Percentiles rank a stretch among this genome's conserved stretches.
Evolutionary conservation across 2,888 invertebrate species (phyloP).

Genomic region (Gonocerus acuteangulatus): DNA sequence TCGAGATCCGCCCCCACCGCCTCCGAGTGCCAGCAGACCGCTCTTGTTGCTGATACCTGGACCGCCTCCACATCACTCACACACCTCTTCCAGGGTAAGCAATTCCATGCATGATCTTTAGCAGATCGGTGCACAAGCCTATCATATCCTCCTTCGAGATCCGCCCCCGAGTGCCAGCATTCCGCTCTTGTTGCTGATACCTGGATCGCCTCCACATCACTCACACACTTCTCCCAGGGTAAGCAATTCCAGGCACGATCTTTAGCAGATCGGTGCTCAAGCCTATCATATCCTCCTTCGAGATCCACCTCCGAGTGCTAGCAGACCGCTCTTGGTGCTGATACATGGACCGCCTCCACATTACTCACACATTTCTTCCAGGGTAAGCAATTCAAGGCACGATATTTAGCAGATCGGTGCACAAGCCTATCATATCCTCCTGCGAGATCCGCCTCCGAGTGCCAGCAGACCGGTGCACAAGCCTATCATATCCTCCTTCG

Average conservation of each 20-base stretch:
- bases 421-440: conserved; percentile 67
- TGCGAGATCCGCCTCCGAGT: conserved; percentile 47
- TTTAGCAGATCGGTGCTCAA: conserved; percentile 70
- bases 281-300: conserved; percentile 69
- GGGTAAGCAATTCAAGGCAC: too few relatives aligned
- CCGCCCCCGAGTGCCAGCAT: conserved; percentile 25
- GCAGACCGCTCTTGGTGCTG: conserved; percentile 25
- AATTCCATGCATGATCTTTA: conserved; percentile 67
- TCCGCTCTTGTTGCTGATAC: conserved; percentile 29
- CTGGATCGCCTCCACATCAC: neutral
- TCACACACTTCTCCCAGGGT: too few relatives aligned
- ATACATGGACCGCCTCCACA: conserved; percentile 13
- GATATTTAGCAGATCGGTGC: conserved; percentile 70
- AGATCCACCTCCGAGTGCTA: conserved; percentile 30
- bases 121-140: conserved; percentile 71
- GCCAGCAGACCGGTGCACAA: conserved; percentile 71
- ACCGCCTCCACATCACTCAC: neutral
- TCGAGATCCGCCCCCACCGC: conserved; percentile 43
- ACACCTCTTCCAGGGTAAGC: too few relatives aligned
- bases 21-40: conserved; percentile 27
- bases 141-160: conserved; percentile 61
- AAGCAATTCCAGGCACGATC: conserved; percentile 65
- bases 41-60: conserved; percentile 26
- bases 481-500: conserved; percentile 69
- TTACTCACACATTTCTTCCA: too few relatives aligned